These are phyloP conservation scores for Anarsia innoxiella DNA, from an alignment of 2,888 invertebrate species.

Conservation along the genomic window DNA sequence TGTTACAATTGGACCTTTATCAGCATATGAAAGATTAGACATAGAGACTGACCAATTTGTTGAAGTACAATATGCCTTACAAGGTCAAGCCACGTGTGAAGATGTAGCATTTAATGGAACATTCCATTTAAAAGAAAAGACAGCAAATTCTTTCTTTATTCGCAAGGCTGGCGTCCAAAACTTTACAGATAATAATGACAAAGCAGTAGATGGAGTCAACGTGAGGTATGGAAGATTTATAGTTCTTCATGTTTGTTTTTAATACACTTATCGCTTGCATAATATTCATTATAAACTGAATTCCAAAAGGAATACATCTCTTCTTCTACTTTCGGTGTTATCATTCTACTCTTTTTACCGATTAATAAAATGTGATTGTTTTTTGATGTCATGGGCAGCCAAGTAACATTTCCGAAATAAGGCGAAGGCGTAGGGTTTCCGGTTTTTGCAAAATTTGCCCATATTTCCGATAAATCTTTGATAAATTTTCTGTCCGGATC, in stretches of 20 bases:
- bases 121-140: conserved; percentile 43
- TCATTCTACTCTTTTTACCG: conserved; percentile 34
- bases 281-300: conserved; percentile 42
- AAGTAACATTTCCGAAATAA: conserved; percentile 30
- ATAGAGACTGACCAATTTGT: too few relatives aligned
- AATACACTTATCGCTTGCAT: conserved; percentile 33
- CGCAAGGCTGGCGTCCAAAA: conserved; percentile 32
- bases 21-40: conserved; percentile 57
- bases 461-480: conserved; percentile 50
- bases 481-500: conserved; percentile 48
- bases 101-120: conserved; percentile 30
- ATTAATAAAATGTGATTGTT: conserved; percentile 39
- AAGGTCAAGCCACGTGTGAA: conserved; percentile 37
- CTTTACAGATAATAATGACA: conserved; percentile 61
- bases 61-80: conserved; percentile 50
- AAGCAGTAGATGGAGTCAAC: conserved; percentile 51
- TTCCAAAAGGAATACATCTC: conserved; percentile 53
- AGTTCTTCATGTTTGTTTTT: conserved; percentile 39
- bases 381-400: conserved; percentile 42
- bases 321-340: conserved; percentile 34
- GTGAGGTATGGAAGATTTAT: conserved; percentile 55
- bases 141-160: conserved; percentile 59
- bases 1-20: conserved; percentile 40
- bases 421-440: conserved; percentile 45
- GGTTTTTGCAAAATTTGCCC: conserved; percentile 69